A percentile compares a stretch with the other conserved stretches of the same genome.
phyloP scores from a whole-genome alignment of 2,113 vertebrate genomes.

The Stigmatopora argus region DNA sequence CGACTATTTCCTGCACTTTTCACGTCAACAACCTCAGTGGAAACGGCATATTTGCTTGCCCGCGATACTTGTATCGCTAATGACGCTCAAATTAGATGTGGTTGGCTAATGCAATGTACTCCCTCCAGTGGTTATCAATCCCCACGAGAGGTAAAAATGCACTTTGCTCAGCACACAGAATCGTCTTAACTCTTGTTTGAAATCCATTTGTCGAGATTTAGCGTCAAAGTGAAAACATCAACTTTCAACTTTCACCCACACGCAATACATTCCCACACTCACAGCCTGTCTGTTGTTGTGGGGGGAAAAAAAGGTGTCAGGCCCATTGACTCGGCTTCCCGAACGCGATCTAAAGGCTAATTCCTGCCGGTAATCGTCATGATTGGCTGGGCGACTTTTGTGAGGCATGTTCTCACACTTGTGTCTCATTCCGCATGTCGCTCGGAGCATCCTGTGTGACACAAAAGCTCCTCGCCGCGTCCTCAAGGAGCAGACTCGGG shows the following conservation, averaged over 20 bases:
- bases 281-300: conserved; percentile 15
- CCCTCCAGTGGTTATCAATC: conserved; percentile 5
- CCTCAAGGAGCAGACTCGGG: conserved; percentile 48
- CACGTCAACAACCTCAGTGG: background rate
- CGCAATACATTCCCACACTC: conserved; percentile 6
- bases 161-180: background rate
- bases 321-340: conserved; percentile 39
- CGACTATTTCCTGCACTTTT: background rate
- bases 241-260: conserved; percentile 22
- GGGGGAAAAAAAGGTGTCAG: conserved; percentile 13
- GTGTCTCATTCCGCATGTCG: conserved; percentile 40
- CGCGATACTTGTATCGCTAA: background rate
- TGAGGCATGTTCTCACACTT: conserved; percentile 25
- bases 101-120: background rate
- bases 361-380: conserved; percentile 34
- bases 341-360: conserved; percentile 24
- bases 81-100: conserved; percentile 5
- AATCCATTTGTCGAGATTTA: too few species aligned
- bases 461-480: conserved; percentile 57
- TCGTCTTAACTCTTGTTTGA: background rate
- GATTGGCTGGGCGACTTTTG: conserved; percentile 38
- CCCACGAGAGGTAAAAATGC: background rate
- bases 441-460: conserved; percentile 51
- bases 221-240: conserved; percentile 6
- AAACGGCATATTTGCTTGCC: background rate